Conservation (phyloP, 2,888 invertebrate species). For the Ophion ventricosus region DNA sequence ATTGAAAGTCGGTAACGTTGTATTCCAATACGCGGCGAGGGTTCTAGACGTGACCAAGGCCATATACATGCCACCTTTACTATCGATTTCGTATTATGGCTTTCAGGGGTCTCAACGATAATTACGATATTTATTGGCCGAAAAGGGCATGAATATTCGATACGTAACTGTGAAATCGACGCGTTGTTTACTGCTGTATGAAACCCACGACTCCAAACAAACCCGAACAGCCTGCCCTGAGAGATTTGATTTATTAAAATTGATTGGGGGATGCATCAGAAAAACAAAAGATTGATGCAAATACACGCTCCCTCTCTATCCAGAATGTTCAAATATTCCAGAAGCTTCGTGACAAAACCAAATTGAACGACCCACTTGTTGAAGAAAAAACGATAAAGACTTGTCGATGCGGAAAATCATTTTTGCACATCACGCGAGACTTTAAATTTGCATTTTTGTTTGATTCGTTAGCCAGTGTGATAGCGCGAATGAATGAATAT, state of each 20-base stretch:
- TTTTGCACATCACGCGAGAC: neutral
- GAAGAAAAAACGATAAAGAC: neutral
- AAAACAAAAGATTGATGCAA: neutral
- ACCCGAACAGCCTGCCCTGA: neutral
- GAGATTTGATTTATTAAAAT: neutral
- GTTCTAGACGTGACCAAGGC: neutral
- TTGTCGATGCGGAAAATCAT: neutral
- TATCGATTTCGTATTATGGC: neutral
- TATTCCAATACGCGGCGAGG: neutral
- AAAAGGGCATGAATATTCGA: neutral
- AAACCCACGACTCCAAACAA: neutral
- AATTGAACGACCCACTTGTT: neutral
- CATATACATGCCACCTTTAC: neutral
- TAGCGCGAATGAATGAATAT: neutral
- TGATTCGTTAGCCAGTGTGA: neutral
- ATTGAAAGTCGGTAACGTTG: neutral
- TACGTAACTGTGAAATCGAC: neutral
- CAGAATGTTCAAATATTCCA: neutral
- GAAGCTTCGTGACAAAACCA: neutral
- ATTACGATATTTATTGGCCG: neutral
- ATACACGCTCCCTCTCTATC: neutral
- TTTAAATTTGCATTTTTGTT: neutral
- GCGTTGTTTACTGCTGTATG: neutral
- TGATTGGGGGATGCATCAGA: neutral
- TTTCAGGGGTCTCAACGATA: neutral